Conservation (phyloP, 2,888 invertebrate species). For the Drosophila paramelanica region DNA sequence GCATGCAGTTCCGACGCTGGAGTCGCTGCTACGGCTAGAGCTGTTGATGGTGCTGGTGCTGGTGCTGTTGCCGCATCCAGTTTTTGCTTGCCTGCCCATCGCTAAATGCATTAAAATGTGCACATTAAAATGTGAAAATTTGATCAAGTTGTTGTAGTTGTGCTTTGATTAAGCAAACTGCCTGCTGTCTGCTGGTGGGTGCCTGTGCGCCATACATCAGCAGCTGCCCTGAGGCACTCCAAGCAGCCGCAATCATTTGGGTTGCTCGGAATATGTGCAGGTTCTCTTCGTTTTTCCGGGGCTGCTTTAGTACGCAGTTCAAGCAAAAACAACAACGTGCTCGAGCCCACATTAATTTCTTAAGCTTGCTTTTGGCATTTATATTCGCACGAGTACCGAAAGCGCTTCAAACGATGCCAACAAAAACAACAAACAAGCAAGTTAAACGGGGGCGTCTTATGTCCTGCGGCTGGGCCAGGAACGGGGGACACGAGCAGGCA, state of each 20-base stretch:
- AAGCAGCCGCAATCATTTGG: conserved; percentile 44
- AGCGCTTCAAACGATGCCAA: conserved; percentile 32
- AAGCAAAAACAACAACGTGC: conserved; percentile 32
- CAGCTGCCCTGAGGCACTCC: conserved; percentile 12
- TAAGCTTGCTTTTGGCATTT: conserved; percentile 69
- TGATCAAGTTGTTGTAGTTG: conserved; percentile 56
- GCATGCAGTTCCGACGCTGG: conserved; percentile 54
- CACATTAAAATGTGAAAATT: conserved; percentile 63
- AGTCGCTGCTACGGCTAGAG: conserved; percentile 5
- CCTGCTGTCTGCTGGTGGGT: conserved; percentile 7
- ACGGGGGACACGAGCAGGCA: not conserved
- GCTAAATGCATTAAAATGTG: conserved; percentile 64
- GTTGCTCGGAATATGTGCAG: conserved; percentile 24
- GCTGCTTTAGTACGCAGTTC: conserved; percentile 1
- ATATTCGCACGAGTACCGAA: conserved; percentile 45
- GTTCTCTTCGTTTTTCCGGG: conserved; percentile 5
- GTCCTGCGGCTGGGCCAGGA: conserved; percentile 33
- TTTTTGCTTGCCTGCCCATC: not conserved
- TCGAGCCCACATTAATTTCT: conserved; percentile 54
- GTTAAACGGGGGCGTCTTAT: conserved; percentile 58
- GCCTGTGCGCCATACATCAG: conserved; percentile 25
- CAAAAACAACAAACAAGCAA: conserved; percentile 41
- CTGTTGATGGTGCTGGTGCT: not conserved
- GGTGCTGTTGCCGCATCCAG: not conserved
- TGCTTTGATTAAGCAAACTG: conserved; percentile 55